These are phyloP conservation scores for Xestia xanthographa DNA, from an alignment of 2,888 invertebrate species.

Conservation along the genomic window DNA sequence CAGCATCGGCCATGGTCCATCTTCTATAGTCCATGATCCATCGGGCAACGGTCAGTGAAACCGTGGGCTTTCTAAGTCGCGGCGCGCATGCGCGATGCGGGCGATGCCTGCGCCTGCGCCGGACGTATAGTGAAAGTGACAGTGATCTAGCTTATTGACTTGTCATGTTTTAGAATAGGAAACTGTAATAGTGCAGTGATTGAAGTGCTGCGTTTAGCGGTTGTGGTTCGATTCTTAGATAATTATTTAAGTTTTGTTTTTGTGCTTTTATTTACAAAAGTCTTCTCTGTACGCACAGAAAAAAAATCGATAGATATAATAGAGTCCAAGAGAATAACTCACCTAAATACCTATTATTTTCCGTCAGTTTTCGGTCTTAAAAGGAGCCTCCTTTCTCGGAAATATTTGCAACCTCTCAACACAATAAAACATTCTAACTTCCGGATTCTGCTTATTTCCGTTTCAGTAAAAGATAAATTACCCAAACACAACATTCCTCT, in stretches of 20 bases:
- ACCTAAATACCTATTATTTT: not conserved
- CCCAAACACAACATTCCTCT: constrained; percentile 16
- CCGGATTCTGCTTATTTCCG: not conserved
- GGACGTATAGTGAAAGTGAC: constrained; percentile 64
- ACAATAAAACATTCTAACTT: not conserved
- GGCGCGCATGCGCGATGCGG: constrained; percentile 70
- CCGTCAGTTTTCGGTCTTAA: not conserved
- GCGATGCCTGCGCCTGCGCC: constrained; percentile 52
- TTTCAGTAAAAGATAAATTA: not conserved
- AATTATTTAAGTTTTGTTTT: not conserved
- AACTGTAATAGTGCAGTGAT: not conserved
- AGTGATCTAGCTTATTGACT: constrained; percentile 64
- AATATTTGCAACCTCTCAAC: not conserved
- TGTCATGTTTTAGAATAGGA: constrained; percentile 37
- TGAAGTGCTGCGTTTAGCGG: not conserved
- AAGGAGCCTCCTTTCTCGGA: not conserved
- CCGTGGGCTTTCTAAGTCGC: constrained; percentile 66
- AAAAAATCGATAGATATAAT: not conserved
- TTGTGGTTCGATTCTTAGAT: constrained; percentile 2
- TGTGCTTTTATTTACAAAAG: not conserved
- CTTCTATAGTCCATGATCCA: not conserved
- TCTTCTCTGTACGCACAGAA: not conserved
- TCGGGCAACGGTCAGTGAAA: constrained; percentile 67
- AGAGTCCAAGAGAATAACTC: not conserved
- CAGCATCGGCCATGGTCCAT: not conserved